These are phyloP conservation scores for Polydesmus complanatus DNA, from an alignment of 2,888 invertebrate genomes.

Conservation along the genomic window DNA sequence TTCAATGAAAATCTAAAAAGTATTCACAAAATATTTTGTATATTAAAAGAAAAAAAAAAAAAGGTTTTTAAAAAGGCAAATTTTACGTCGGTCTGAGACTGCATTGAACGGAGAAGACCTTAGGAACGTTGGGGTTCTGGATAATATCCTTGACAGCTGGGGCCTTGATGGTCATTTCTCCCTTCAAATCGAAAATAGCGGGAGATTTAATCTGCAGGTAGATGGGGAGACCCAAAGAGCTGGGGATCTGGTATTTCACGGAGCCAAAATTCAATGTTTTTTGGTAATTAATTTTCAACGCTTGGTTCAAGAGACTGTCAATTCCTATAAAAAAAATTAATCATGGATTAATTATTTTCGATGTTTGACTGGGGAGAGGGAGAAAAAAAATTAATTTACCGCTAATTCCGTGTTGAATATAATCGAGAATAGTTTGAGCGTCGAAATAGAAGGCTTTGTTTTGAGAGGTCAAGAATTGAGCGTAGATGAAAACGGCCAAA, in stretches of 20 bases:
- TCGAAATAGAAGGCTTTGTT: not conserved
- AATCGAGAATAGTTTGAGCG: not conserved
- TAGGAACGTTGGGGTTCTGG: not conserved
- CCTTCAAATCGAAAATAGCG: constrained; percentile 4
- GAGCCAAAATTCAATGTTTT: constrained; percentile 7
- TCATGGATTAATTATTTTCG: not conserved
- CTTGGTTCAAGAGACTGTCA: not conserved
- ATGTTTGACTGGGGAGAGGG: too few species aligned
- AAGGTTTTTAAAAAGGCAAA: too few species aligned
- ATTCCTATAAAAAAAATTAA: not conserved
- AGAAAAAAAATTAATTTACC: not conserved
- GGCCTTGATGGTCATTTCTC: not conserved
- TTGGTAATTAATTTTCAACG: constrained; percentile 3
- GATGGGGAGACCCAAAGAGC: constrained; percentile 10
- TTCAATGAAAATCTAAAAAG: constrained; percentile 7
- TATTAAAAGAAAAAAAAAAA: too few species aligned
- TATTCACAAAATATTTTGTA: too few species aligned
- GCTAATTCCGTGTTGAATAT: constrained; percentile 1
- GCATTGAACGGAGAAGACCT: not conserved
- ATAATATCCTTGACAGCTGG: not conserved
- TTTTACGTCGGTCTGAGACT: not conserved
- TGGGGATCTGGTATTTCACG: constrained; percentile 8
- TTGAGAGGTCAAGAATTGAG: not conserved
- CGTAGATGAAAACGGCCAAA: not conserved
- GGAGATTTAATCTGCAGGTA: constrained; percentile 5